These are phyloP conservation scores for Rhagonycha fulva DNA, from an alignment of 2,888 invertebrate genomes.

Conservation along the genomic window DNA sequence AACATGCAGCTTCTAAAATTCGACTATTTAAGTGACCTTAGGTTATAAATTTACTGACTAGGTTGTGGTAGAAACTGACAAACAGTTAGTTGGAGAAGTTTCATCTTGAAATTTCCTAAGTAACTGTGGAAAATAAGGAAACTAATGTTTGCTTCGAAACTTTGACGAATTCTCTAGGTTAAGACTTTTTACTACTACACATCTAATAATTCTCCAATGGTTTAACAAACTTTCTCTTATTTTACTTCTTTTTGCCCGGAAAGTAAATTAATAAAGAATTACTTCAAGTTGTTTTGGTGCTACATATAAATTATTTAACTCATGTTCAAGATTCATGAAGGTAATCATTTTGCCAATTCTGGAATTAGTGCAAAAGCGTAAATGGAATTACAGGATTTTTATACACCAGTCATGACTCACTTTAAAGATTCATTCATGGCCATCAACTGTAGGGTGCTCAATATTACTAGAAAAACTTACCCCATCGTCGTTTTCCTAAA, in stretches of 20 bases:
- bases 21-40: constrained; percentile 21
- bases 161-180: neutral
- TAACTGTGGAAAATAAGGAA: neutral
- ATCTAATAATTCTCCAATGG: neutral
- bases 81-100: constrained; percentile 1
- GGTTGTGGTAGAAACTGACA: neutral
- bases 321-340: neutral
- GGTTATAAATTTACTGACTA: neutral
- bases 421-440: neutral
- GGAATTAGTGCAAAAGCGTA: neutral
- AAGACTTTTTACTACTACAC: neutral
- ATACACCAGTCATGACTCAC: neutral
- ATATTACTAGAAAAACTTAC: neutral
- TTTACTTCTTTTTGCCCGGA: neutral
- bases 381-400: neutral
- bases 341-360: neutral
- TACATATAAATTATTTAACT: neutral
- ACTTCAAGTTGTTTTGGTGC: neutral
- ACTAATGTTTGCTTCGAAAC: neutral
- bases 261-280: neutral
- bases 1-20: constrained; percentile 31
- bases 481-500: neutral
- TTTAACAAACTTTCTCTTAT: neutral
- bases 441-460: neutral
- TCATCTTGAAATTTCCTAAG: neutral